These are phyloP conservation scores for Pelodytes ibericus DNA, from an alignment of 2,797 vertebrate genomes.

Conservation along the genomic window DNA sequence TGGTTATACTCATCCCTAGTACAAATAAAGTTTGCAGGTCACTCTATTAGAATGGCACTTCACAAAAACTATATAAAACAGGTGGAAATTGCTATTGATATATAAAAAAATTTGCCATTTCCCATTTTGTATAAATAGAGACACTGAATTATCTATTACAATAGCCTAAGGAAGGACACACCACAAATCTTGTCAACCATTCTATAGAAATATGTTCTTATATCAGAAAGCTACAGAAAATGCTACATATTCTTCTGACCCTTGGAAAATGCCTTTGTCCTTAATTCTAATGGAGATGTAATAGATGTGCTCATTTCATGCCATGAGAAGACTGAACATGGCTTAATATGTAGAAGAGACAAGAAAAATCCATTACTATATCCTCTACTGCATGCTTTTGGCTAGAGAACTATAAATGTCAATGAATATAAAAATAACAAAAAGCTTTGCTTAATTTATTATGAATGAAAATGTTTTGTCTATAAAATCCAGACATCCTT, in stretches of 20 bases:
- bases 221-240: not conserved
- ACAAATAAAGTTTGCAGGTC: too few species aligned
- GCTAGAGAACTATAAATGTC: not conserved
- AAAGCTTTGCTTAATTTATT: not conserved
- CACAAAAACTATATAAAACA: too few species aligned
- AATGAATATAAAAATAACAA: not conserved
- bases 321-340: not conserved
- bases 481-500: not conserved
- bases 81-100: too few species aligned
- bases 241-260: not conserved
- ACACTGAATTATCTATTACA: not conserved
- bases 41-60: too few species aligned
- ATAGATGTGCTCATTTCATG: slow-evolving; percentile 13
- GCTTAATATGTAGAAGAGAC: not conserved
- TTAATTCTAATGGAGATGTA: not conserved
- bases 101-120: too few species aligned
- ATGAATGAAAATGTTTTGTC: not conserved
- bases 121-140: not conserved
- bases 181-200: not conserved
- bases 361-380: not conserved
- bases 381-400: not conserved
- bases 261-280: not conserved
- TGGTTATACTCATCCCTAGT: too few species aligned
- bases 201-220: not conserved
- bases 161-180: not conserved